Percentiles rank a stretch among this genome's conserved stretches.
These are phyloP conservation scores for Cabera pusaria DNA, from an alignment of 2,888 invertebrate species.

Conservation along the genomic window DNA sequence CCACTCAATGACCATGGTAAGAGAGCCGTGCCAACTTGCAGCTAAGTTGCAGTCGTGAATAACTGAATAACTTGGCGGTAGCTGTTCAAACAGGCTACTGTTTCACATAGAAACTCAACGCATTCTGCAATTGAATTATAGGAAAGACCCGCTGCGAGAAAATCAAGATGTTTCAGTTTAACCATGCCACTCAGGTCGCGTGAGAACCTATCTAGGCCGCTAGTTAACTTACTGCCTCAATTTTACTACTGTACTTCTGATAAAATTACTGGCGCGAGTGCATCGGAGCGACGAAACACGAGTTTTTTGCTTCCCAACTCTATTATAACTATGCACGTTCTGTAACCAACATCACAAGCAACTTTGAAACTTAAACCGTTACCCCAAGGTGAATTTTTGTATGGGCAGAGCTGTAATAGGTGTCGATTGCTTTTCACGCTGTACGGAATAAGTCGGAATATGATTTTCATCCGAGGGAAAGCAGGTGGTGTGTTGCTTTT, in stretches of 20 bases:
- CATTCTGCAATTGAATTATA: no score
- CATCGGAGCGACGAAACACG: conserved; percentile 48
- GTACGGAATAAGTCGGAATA: conserved; percentile 60
- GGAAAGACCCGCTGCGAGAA: no score
- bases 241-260: conserved; percentile 16
- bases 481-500: conserved; percentile 51
- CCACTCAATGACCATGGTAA: conserved; percentile 12
- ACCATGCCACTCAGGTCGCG: no score
- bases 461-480: conserved; percentile 66
- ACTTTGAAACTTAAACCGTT: conserved; percentile 37
- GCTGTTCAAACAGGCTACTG: no score
- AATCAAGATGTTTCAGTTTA: no score
- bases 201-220: conserved; percentile 13
- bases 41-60: conserved; percentile 27
- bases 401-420: conserved; percentile 25
- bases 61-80: conserved; percentile 30
- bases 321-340: conserved; percentile 39
- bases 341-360: conserved; percentile 9
- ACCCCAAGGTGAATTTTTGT: conserved; percentile 32
- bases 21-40: conserved; percentile 11
- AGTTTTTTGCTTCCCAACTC: conserved; percentile 46
- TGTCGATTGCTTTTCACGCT: conserved; percentile 59
- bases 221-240: conserved; percentile 15
- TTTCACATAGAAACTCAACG: conserved; percentile 1
- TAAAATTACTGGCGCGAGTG: conserved; percentile 36